phyloP scores from a whole-genome alignment of 2,113 vertebrate genomes.

The Mola mola region DNA sequence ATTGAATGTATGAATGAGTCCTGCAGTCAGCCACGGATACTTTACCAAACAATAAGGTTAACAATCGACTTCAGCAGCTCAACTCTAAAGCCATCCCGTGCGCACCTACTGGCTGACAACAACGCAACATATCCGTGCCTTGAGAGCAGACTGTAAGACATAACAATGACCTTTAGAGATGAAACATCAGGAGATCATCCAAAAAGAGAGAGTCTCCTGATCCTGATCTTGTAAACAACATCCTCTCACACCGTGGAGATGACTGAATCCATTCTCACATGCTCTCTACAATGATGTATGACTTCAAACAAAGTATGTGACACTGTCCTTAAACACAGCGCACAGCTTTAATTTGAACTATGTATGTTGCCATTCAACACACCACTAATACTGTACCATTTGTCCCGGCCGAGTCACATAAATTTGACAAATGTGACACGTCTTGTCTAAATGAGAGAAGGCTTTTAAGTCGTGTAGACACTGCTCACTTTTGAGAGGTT shows the following conservation, averaged over 20 bases:
- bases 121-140: background rate
- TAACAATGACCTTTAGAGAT: slow-evolving; percentile 17
- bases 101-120: background rate
- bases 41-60: too few relatives aligned
- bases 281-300: slow-evolving; percentile 47
- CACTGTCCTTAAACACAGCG: slow-evolving; percentile 25
- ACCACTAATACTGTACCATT: background rate
- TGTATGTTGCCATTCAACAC: slow-evolving; percentile 12
- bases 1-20: too few relatives aligned
- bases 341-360: slow-evolving; percentile 7
- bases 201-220: slow-evolving; percentile 35
- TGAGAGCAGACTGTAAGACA: background rate
- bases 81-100: slow-evolving; percentile 5
- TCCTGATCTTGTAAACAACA: slow-evolving; percentile 52
- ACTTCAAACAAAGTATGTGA: slow-evolving; percentile 31
- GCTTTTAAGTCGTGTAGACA: background rate
- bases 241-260: background rate
- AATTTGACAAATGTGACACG: slow-evolving; percentile 36
- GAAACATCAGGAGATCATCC: slow-evolving; percentile 32
- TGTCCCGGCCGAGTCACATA: slow-evolving; percentile 3
- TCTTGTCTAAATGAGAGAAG: slow-evolving; percentile 41
- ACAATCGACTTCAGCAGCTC: slow-evolving; percentile 10
- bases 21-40: slow-evolving; percentile 3
- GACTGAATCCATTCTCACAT: slow-evolving; percentile 42
- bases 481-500: slow-evolving; percentile 10